phyloP scores from a whole-genome alignment of 2,888 invertebrate species.

The Chymomyza fuscimana region DNA sequence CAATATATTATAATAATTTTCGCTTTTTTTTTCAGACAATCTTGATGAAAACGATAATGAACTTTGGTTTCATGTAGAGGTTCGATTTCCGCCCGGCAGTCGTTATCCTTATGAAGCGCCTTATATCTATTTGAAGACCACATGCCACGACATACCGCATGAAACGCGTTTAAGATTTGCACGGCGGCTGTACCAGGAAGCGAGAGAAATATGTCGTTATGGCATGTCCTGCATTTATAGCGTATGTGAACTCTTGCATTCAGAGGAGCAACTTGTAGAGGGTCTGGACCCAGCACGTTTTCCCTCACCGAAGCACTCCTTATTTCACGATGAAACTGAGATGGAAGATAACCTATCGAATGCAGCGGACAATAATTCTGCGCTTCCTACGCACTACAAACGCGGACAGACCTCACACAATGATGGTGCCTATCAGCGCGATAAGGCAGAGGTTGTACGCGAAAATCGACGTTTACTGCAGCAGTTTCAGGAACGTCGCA shows the following conservation, averaged over 20 bases:
- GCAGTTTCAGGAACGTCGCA: constrained; percentile 83
- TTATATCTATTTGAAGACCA: constrained; percentile 85
- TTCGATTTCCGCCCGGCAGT: constrained; percentile 86
- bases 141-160: constrained; percentile 83
- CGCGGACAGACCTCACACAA: constrained; percentile 82
- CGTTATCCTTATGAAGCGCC: constrained; percentile 89
- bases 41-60: constrained; percentile 75
- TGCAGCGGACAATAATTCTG: constrained; percentile 55
- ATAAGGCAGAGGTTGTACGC: constrained; percentile 81
- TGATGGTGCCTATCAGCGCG: constrained; percentile 80
- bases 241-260: constrained; percentile 85
- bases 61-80: constrained; percentile 85
- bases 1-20: constrained; percentile 23
- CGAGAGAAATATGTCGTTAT: constrained; percentile 83
- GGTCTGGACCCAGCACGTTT: constrained; percentile 82
- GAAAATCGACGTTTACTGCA: constrained; percentile 84
- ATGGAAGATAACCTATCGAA: constrained; percentile 64
- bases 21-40: constrained; percentile 21
- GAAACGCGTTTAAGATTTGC: constrained; percentile 85
- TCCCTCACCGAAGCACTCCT: constrained; percentile 81
- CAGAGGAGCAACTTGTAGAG: constrained; percentile 84
- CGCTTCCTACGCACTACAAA: constrained; percentile 83
- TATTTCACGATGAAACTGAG: constrained; percentile 81
- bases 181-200: constrained; percentile 85
- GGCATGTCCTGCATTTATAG: constrained; percentile 88